Conservation (phyloP, 1,140 invertebrate genomes). For the Gonioctena quinquepunctata region DNA sequence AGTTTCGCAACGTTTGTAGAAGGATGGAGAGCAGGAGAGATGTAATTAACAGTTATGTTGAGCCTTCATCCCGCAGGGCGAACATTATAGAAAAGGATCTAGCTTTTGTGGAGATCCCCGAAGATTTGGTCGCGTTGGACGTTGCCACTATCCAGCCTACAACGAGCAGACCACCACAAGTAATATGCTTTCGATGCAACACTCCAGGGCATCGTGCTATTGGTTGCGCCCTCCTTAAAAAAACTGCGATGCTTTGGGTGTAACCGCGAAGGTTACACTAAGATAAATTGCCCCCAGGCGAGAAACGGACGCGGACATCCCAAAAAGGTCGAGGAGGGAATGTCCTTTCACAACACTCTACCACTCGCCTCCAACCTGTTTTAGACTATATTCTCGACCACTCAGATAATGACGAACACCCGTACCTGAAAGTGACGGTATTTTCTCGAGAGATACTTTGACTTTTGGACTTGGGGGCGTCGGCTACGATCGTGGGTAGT, state of each 20-base stretch:
- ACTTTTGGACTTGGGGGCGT: neutral
- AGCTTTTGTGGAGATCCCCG: neutral
- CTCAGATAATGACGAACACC: constrained; percentile 30
- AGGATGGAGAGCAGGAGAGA: neutral
- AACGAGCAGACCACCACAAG: neutral
- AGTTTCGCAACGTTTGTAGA: constrained; percentile 11
- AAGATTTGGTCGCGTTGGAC: neutral
- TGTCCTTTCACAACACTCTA: neutral
- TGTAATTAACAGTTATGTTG: neutral
- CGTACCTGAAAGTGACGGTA: constrained; percentile 44
- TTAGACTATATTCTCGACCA: neutral
- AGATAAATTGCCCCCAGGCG: neutral
- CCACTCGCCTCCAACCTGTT: neutral
- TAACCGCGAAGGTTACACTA: neutral
- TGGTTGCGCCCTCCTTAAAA: neutral
- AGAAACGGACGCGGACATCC: neutral
- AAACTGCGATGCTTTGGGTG: neutral
- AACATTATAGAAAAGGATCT: neutral
- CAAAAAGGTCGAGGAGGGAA: neutral
- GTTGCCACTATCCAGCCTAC: neutral
- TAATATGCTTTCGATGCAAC: neutral
- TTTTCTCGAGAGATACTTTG: neutral
- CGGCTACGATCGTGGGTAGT: neutral
- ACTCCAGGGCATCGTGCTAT: neutral
- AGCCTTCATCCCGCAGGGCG: neutral